Evolutionary conservation across 2,113 vertebrate species (phyloP), one percentile per base, ranked within the genome.

Genomic region (Chascanopsetta lugubris): DNA sequence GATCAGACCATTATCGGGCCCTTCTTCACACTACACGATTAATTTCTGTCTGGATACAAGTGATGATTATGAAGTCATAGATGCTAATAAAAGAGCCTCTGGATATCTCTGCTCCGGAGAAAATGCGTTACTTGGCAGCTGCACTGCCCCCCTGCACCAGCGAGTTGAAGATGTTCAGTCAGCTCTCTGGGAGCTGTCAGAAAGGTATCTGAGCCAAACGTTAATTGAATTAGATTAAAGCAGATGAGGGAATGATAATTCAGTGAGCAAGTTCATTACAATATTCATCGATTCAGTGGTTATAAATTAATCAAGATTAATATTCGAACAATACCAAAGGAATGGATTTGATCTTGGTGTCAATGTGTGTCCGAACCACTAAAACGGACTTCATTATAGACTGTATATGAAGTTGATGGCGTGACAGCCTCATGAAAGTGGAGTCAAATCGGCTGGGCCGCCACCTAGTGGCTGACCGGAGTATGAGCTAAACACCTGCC

Each of bases 61-160:
- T 5, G 34, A 36, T 36, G 34, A 36, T 26, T 2, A 30, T 54
- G 24, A 48, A 55, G 26, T 43, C 29, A 34, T 12, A 26, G 59
- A 58, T 46, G 25, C n/a, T 20, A 73, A n/a, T 42, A 38, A n/a
- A n/a, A 42, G 3, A 47, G 17, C 0, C 29, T 24, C 10, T 40
- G 62, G 42, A 49, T 56, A 49, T 36, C 25, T 26, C 18, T 60
- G 15, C 51, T 61, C 25, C 30, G 25, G 17, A 26, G 13, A 6
- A 20, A 15, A 47, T 53, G 26, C 27, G 48, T 32, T 40, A 8
- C 47, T 54, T 63, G 29, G 45, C 45, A 62, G 53, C n/a, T 48
- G 34, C 18, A 22, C 21, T 43, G 50, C 32, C 61, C 26, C n/a
- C 50, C 38, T 38, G 27, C 20, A 21, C 40, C 22, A 24, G 21